Conservation (phyloP, 2,797 vertebrate species). For the Manis crassicaudata region DNA sequence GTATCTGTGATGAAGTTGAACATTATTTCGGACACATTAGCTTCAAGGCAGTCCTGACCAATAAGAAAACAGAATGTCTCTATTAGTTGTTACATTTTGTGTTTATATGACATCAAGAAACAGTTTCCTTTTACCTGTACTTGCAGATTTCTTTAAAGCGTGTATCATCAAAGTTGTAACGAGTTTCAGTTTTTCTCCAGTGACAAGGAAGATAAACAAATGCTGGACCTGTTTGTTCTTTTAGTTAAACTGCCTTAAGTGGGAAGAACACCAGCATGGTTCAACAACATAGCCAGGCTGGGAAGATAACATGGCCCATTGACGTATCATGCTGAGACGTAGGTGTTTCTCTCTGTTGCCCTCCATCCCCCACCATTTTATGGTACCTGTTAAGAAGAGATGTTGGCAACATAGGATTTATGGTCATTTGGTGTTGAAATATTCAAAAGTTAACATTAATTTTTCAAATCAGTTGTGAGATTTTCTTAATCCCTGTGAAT, state of each 20-base stretch:
- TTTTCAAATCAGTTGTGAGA: neutral
- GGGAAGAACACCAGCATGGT: conserved; percentile 73
- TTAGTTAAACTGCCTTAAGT: conserved; percentile 74
- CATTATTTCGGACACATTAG: neutral
- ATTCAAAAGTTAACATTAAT: neutral
- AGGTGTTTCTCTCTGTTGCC: neutral
- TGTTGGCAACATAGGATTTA: neutral
- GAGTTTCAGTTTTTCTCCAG: conserved; percentile 69
- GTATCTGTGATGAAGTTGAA: neutral
- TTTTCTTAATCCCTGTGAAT: neutral
- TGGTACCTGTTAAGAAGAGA: neutral
- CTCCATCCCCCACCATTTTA: neutral
- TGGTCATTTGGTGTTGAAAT: neutral
- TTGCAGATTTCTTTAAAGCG: conserved; percentile 51
- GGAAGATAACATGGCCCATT: conserved; percentile 57
- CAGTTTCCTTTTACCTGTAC: conserved; percentile 57
- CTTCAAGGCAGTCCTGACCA: neutral
- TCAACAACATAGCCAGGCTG: conserved; percentile 69
- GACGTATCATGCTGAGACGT: conserved; percentile 51
- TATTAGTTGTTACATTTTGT: neutral
- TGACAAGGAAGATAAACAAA: conserved; percentile 76
- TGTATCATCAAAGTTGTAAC: conserved; percentile 62
- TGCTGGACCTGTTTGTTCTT: conserved; percentile 74
- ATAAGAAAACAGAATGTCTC: neutral
- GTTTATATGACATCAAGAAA: neutral